Evolutionary conservation across 1,140 invertebrate genomes (phyloP).

Genomic region (Drosophila serrata): DNA sequence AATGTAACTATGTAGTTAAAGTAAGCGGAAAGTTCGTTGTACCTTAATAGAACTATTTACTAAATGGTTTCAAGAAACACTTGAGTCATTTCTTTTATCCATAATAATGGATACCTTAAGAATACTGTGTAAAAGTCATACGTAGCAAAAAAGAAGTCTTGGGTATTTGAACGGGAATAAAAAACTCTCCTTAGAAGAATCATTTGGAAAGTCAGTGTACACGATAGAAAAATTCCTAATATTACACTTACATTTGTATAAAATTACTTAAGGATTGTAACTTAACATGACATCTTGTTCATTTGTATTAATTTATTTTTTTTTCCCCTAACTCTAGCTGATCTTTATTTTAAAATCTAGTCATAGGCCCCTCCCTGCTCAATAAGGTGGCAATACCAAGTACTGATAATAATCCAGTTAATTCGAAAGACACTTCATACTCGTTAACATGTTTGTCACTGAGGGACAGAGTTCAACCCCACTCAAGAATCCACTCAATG

Average conservation of each 20-base stretch:
- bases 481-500: background rate
- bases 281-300: background rate
- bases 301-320: background rate
- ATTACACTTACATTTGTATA: too few relatives aligned
- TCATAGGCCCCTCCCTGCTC: background rate
- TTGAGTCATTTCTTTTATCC: too few relatives aligned
- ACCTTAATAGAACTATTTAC: background rate
- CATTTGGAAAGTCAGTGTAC: too few relatives aligned
- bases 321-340: background rate
- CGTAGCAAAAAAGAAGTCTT: too few relatives aligned
- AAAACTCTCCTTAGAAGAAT: too few relatives aligned
- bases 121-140: too few relatives aligned
- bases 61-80: background rate
- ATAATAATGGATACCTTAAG: too few relatives aligned
- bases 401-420: background rate
- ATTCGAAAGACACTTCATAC: conserved; percentile 34
- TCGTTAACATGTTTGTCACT: conserved; percentile 71
- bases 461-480: conserved; percentile 48
- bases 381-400: background rate
- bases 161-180: too few relatives aligned
- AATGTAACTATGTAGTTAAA: background rate
- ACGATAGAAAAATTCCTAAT: too few relatives aligned
- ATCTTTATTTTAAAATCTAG: background rate
- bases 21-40: background rate
- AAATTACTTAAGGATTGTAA: background rate